Percentiles rank a stretch among this genome's conserved stretches.
Conservation (phyloP, 2,888 invertebrate species). For the Nysson spinosus region DNA sequence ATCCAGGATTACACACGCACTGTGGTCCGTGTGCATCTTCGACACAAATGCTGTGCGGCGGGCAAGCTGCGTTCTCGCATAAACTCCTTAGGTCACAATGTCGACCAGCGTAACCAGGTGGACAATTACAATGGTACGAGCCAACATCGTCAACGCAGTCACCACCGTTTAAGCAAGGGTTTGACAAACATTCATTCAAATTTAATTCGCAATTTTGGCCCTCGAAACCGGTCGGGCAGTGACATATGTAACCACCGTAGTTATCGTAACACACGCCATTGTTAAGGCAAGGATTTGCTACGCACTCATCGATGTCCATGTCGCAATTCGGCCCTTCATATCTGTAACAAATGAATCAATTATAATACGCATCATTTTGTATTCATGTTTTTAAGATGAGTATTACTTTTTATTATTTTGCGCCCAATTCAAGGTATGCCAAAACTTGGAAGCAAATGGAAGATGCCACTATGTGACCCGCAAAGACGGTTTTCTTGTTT, state of each 20-base stretch:
- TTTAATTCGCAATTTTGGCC: slow-evolving; percentile 87
- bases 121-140: slow-evolving; percentile 80
- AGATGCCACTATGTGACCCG: too few species aligned
- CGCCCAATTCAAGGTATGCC: too few species aligned
- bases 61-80: slow-evolving; percentile 81
- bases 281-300: slow-evolving; percentile 84
- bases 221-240: slow-evolving; percentile 87
- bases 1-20: slow-evolving; percentile 84
- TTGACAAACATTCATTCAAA: slow-evolving; percentile 80
- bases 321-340: slow-evolving; percentile 87
- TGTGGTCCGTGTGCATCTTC: slow-evolving; percentile 78
- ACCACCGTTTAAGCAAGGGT: slow-evolving; percentile 82
- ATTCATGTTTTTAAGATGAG: too few species aligned
- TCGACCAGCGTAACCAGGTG: slow-evolving; percentile 79
- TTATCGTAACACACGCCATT: slow-evolving; percentile 89
- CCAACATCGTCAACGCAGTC: slow-evolving; percentile 81
- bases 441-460: too few species aligned
- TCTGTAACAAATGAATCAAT: slow-evolving; percentile 75
- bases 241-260: slow-evolving; percentile 89
- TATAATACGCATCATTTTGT: too few species aligned
- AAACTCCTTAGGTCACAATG: slow-evolving; percentile 78
- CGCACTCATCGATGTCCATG: slow-evolving; percentile 89
- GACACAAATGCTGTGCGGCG: slow-evolving; percentile 83
- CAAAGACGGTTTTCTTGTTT: too few species aligned
- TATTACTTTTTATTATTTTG: too few species aligned